Conservation (phyloP, 2,888 invertebrate genomes). For the Busseola fusca region DNA sequence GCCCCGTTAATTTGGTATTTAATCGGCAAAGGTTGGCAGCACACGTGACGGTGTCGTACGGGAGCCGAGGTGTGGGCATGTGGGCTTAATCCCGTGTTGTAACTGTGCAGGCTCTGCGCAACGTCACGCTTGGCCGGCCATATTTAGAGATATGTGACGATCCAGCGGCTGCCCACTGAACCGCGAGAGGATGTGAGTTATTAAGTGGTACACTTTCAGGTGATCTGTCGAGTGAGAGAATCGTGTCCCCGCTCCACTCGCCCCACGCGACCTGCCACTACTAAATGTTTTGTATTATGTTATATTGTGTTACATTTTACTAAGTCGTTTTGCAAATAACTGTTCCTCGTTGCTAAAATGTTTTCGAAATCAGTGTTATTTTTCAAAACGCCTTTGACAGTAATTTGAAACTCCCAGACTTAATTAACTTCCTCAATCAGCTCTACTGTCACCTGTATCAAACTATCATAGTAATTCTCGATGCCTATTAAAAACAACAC, state of each 20-base stretch:
- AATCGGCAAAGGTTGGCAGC: slow-evolving; percentile 49
- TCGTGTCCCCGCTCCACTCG: slow-evolving; percentile 71
- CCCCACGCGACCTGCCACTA: slow-evolving; percentile 61
- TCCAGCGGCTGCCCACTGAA: slow-evolving; percentile 88
- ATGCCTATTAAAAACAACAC: not conserved
- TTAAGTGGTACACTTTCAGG: slow-evolving; percentile 88
- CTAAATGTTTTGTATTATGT: slow-evolving; percentile 45
- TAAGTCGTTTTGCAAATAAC: not conserved
- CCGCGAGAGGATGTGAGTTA: slow-evolving; percentile 88
- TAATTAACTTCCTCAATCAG: not conserved
- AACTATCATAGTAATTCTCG: not conserved
- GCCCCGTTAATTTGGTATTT: slow-evolving; percentile 52
- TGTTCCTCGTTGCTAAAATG: not conserved
- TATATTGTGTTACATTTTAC: slow-evolving; percentile 1
- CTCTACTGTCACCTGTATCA: not conserved
- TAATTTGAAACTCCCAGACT: not conserved
- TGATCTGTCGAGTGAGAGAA: slow-evolving; percentile 89
- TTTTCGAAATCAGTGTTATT: not conserved
- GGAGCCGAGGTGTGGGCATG: slow-evolving; percentile 54
- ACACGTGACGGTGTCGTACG: slow-evolving; percentile 48
- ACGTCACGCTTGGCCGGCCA: slow-evolving; percentile 82
- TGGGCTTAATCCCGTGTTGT: slow-evolving; percentile 71
- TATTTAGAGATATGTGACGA: slow-evolving; percentile 89
- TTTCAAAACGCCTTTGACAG: not conserved
- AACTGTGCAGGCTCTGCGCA: slow-evolving; percentile 62